Evolutionary conservation across 2,113 vertebrate genomes (phyloP).

Genomic region (Axis porcinus): DNA sequence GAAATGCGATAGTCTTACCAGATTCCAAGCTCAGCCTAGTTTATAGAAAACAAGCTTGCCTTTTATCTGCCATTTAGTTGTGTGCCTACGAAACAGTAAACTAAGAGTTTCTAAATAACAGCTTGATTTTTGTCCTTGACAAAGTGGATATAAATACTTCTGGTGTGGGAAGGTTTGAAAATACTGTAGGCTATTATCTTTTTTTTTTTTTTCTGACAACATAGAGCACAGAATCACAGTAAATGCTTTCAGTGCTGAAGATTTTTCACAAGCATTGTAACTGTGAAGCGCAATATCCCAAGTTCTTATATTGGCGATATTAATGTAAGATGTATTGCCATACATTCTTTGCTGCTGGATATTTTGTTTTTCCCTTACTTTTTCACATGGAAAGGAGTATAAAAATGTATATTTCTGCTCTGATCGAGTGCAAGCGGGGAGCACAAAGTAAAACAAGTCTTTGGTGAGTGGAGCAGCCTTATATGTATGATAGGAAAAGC

Average conservation of each 20-base stretch:
- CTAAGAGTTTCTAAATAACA: constrained; percentile 6
- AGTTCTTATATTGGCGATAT: background rate
- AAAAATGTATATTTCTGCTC: background rate
- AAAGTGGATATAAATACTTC: background rate
- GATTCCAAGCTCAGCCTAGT: background rate
- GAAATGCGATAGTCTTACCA: background rate
- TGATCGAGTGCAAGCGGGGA: background rate
- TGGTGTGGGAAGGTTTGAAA: background rate
- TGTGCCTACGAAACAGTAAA: background rate
- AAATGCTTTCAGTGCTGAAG: background rate
- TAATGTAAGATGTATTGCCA: background rate
- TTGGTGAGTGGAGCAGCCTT: background rate
- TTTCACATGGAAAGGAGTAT: background rate
- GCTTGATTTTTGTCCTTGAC: constrained; percentile 24
- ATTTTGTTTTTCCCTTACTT: constrained; percentile 8
- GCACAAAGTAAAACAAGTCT: background rate
- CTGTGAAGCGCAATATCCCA: background rate
- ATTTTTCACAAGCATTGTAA: background rate
- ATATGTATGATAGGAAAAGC: background rate
- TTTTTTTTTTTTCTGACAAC: constrained; percentile 10
- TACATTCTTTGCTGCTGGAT: background rate
- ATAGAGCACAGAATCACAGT: background rate
- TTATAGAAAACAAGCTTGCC: constrained; percentile 21
- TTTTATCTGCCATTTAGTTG: background rate
- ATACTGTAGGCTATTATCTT: background rate